A percentile compares a stretch with the other conserved stretches of the same genome.
These are phyloP conservation scores for Pomatostomus ruficeps DNA, from an alignment of 2,113 vertebrate genomes.

Conservation along the genomic window DNA sequence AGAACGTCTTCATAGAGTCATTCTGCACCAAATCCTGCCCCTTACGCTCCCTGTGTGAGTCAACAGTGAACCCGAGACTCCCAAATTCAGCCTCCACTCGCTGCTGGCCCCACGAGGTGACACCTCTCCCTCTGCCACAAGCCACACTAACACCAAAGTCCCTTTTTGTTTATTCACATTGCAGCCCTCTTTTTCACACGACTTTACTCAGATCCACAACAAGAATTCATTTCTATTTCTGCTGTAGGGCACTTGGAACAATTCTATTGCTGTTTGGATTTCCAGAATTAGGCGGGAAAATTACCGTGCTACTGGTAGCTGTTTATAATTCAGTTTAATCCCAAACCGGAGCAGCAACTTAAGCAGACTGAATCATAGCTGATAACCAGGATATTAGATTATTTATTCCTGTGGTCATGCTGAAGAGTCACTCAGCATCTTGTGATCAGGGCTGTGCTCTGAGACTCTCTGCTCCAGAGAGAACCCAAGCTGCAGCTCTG, in stretches of 20 bases:
- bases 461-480: neutral
- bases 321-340: neutral
- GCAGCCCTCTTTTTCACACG: neutral
- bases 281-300: neutral
- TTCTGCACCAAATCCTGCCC: neutral
- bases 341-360: neutral
- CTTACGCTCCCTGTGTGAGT: rapidly evolving
- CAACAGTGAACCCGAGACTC: neutral
- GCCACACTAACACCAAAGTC: neutral
- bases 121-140: neutral
- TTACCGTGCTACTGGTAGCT: neutral
- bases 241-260: neutral
- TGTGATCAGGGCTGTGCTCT: neutral
- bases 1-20: rapidly evolving
- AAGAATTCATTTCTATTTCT: neutral
- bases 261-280: neutral
- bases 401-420: neutral
- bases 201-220: neutral
- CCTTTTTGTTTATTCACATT: neutral
- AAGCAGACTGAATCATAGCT: neutral
- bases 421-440: neutral
- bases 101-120: rapidly evolving
- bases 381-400: neutral
- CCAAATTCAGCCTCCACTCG: neutral
- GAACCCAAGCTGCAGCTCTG: neutral